Conservation (phyloP, 2,113 vertebrate species). For the Amphiprion ocellaris region DNA sequence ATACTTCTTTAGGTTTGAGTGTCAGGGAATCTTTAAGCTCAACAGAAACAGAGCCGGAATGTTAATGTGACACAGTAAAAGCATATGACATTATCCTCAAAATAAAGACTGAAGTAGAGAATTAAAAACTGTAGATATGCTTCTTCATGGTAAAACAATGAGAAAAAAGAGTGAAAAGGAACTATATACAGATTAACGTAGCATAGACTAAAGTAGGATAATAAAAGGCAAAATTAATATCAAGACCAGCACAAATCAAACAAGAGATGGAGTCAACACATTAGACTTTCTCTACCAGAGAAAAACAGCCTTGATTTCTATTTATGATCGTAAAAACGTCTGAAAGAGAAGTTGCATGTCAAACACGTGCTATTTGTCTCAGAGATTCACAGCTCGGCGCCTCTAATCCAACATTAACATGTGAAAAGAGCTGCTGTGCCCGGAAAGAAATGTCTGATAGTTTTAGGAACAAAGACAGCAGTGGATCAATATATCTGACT, state of each 20-base stretch:
- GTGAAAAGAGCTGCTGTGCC: constrained; percentile 9
- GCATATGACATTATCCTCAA: too few species aligned
- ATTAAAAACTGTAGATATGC: too few species aligned
- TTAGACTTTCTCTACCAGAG: neutral
- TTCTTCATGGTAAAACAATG: too few species aligned
- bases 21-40: too few species aligned
- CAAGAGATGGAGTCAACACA: neutral
- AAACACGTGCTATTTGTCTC: neutral
- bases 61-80: too few species aligned
- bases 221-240: too few species aligned
- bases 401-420: constrained; percentile 15
- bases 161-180: too few species aligned
- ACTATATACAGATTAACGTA: too few species aligned
- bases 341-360: neutral
- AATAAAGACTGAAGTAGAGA: too few species aligned
- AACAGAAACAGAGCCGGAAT: too few species aligned
- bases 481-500: constrained; percentile 65
- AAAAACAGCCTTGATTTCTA: neutral
- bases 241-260: neutral
- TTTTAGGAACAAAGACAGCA: constrained; percentile 38
- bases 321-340: neutral
- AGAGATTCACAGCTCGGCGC: neutral
- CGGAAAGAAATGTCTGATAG: constrained; percentile 48
- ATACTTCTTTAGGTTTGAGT: too few species aligned
- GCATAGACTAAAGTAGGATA: too few species aligned